Base-by-base conservation (phyloP, 2,888 invertebrate species). In the Lycophotia porphyrea region DNA sequence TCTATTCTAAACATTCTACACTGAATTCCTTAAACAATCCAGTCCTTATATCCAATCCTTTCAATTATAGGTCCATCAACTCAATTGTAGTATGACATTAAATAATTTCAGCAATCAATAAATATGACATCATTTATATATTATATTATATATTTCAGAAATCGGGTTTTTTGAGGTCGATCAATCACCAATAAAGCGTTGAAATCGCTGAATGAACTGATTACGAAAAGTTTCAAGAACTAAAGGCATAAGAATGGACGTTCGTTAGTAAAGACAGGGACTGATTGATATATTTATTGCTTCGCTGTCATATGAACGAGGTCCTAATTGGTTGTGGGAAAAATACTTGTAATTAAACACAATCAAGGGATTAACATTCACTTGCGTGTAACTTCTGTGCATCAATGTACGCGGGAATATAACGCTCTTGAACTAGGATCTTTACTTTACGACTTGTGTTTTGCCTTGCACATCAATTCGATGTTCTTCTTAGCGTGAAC, bases 291-390 rank as follows among this genome's bases (percentile, higher is more conserved):
- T 80, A 86, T 89, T 91, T 85, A 89, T 88, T 86, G 81, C 87
- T 76, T 81, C 69, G 84, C 79, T 85, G 84, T 89, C 86, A 84
- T 88, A 84, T 81, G 71, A 79, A 80, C 78, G 66, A 71, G 71
- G 66, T 74, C 61, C 70, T 86, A 90, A 92, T 89, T 91, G 90
- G 73, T 76, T 88, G 92, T 92, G 92, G 86, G 92, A 92, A 91
- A 90, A 89, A 88, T 81, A 85, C 84, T 87, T 81, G 76, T 87
- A 90, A 91, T 91, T 88, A 88, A 90, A 87, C 76, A 84, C 91
- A 90, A 91, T 91, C 85, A 91, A 88, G 84, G 68, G 80, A 89
- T 88, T 88, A 85, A 84, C 76, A 88, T 86, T 85, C 73, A 83
- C 74, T 84, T 86, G 85, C 82, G 80, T 73, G 74, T 55, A 63